Conservation (phyloP, 2,888 invertebrate species). For the Biston stratarius region DNA sequence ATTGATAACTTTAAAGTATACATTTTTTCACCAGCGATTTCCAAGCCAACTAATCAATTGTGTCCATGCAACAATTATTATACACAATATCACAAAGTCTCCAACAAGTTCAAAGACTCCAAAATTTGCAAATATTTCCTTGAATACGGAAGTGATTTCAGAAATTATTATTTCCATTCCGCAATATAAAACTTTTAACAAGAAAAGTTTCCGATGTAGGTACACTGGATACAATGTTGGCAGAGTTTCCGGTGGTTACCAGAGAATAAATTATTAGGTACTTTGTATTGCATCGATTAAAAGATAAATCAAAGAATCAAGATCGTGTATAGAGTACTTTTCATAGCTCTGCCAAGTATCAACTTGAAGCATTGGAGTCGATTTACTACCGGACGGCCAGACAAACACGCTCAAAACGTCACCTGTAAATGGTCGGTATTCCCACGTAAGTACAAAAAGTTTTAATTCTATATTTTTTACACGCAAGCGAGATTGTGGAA, state of each 20-base stretch:
- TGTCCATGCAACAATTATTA: conserved; percentile 9
- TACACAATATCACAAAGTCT: conserved; percentile 6
- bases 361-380: too few species aligned
- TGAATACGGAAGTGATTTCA: conserved; percentile 79
- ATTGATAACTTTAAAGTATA: too few species aligned
- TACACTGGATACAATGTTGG: conserved; percentile 78
- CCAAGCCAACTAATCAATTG: not conserved
- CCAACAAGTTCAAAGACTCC: conserved; percentile 19
- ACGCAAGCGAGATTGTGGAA: too few species aligned
- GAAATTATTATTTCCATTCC: conserved; percentile 83
- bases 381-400: too few species aligned
- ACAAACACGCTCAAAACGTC: too few species aligned
- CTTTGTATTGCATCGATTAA: conserved; percentile 64
- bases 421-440: too few species aligned
- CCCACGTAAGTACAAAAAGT: too few species aligned
- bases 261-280: conserved; percentile 71
- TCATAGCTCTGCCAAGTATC: too few species aligned
- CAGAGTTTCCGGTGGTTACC: conserved; percentile 72
- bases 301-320: conserved; percentile 29
- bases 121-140: conserved; percentile 58
- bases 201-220: conserved; percentile 79
- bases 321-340: not conserved
- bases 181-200: conserved; percentile 84
- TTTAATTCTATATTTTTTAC: too few species aligned
- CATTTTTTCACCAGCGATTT: too few species aligned